Evolutionary conservation across 2,113 vertebrate genomes (phyloP).

Genomic region (Austrofundulus limnaeus): DNA sequence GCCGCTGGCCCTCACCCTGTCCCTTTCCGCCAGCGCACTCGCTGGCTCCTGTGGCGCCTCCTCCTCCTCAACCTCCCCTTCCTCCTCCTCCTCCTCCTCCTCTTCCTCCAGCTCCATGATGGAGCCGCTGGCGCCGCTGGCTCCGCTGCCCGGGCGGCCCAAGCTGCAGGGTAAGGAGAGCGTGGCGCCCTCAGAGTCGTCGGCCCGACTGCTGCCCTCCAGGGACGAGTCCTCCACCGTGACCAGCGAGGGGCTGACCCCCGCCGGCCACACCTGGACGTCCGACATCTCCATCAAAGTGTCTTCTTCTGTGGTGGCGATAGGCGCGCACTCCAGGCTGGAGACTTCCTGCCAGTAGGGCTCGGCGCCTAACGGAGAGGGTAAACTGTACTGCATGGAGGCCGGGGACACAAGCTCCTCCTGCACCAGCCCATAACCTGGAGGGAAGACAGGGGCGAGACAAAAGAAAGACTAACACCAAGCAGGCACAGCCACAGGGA

Average conservation of each 20-base stretch:
- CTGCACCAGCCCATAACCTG: conserved; percentile 96
- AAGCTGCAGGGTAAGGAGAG: conserved; percentile 84
- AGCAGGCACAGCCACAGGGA: conserved; percentile 63
- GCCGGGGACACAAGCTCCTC: conserved; percentile 97
- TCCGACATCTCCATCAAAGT: conserved; percentile 96
- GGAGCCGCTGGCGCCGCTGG: conserved; percentile 85
- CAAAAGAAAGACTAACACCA: conserved; percentile 77
- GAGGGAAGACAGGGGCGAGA: conserved; percentile 70
- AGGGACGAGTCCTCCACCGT: conserved; percentile 97
- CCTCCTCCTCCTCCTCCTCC: conserved; percentile 90
- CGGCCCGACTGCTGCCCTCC: conserved; percentile 93
- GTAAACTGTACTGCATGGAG: conserved; percentile 94
- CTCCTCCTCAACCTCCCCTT: conserved; percentile 69
- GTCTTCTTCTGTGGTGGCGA: conserved; percentile 94
- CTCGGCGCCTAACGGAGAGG: conserved; percentile 92
- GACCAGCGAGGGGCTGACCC: conserved; percentile 92
- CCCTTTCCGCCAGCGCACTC: conserved; percentile 56
- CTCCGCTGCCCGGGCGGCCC: conserved; percentile 79
- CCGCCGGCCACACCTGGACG: conserved; percentile 94
- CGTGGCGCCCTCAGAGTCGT: conserved; percentile 92
- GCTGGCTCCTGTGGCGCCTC: conserved; percentile 79
- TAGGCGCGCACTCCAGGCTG: conserved; percentile 90
- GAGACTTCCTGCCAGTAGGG: conserved; percentile 97
- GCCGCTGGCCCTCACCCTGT: conserved; percentile 76
- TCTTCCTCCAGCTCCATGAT: conserved; percentile 94